Evolutionary conservation across 2,888 invertebrate species (phyloP).

Genomic region (Pseudoips prasinana): DNA sequence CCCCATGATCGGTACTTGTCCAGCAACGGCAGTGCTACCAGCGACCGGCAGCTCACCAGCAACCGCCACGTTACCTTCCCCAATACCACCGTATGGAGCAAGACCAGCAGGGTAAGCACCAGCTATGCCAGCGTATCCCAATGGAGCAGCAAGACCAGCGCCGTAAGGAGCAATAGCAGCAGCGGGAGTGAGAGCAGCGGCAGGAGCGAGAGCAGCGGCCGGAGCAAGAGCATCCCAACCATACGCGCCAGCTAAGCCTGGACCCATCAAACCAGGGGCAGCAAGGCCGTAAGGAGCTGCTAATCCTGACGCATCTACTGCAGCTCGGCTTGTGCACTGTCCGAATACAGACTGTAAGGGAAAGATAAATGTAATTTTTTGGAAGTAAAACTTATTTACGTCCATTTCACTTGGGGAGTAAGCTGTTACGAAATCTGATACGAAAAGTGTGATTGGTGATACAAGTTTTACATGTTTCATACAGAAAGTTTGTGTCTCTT

Average conservation of each 20-base stretch:
- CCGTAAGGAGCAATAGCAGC: background rate
- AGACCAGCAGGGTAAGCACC: conserved; percentile 10
- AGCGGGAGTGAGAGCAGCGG: background rate
- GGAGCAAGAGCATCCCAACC: background rate
- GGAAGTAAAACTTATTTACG: too few species aligned
- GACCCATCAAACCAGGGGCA: too few species aligned
- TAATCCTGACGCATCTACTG: background rate
- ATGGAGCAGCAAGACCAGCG: background rate
- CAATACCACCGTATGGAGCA: conserved; percentile 28
- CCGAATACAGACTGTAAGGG: conserved; percentile 2
- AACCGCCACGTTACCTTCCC: conserved; percentile 38
- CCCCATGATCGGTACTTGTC: conserved; percentile 38
- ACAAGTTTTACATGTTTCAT: too few species aligned
- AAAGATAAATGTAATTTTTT: too few species aligned
- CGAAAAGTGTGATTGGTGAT: too few species aligned
- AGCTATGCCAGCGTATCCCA: conserved; percentile 3
- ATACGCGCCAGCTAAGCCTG: background rate
- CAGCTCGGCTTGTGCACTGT: conserved; percentile 4
- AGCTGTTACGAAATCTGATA: too few species aligned
- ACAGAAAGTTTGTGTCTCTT: too few species aligned
- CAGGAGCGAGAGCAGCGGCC: background rate
- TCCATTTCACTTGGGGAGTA: too few species aligned
- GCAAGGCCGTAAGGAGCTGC: too few species aligned
- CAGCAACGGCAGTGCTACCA: conserved; percentile 37
- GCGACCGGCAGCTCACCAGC: conserved; percentile 37